These are phyloP conservation scores for Myodes glareolus DNA, from an alignment of 2,113 vertebrate genomes.

Conservation along the genomic window DNA sequence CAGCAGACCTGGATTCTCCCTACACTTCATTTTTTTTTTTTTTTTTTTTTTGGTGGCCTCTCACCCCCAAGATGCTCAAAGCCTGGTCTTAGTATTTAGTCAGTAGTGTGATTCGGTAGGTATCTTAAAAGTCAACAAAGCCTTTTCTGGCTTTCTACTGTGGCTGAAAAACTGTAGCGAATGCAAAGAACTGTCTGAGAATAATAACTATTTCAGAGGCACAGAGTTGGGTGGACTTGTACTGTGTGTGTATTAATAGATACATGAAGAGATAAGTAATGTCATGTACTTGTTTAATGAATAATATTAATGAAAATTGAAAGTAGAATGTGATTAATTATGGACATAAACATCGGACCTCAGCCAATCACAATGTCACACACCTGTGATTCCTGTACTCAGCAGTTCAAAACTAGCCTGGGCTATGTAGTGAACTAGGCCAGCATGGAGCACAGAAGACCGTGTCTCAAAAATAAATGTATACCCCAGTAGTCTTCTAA, in stretches of 20 bases:
- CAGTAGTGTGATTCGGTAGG: background rate
- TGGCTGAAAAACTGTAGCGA: background rate
- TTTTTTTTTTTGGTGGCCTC: background rate
- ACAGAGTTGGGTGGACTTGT: background rate
- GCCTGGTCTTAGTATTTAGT: background rate
- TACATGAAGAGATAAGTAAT: background rate
- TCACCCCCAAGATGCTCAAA: slow-evolving; percentile 9
- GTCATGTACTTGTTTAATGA: background rate
- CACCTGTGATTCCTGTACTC: background rate
- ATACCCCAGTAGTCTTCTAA: background rate
- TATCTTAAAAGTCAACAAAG: slow-evolving; percentile 7
- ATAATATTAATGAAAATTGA: slow-evolving; percentile 1
- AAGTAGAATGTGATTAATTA: background rate
- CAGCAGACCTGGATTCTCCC: background rate
- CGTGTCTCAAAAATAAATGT: background rate
- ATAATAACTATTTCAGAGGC: background rate
- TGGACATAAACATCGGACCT: background rate
- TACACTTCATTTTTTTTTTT: background rate
- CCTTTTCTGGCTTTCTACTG: background rate
- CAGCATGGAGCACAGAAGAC: background rate
- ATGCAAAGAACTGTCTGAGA: background rate
- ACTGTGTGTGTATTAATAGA: background rate
- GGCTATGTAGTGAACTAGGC: background rate
- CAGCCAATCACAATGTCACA: background rate
- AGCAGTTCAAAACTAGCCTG: background rate